phyloP scores from a whole-genome alignment of 2,888 invertebrate species.

The Acholoe squamosa region DNA sequence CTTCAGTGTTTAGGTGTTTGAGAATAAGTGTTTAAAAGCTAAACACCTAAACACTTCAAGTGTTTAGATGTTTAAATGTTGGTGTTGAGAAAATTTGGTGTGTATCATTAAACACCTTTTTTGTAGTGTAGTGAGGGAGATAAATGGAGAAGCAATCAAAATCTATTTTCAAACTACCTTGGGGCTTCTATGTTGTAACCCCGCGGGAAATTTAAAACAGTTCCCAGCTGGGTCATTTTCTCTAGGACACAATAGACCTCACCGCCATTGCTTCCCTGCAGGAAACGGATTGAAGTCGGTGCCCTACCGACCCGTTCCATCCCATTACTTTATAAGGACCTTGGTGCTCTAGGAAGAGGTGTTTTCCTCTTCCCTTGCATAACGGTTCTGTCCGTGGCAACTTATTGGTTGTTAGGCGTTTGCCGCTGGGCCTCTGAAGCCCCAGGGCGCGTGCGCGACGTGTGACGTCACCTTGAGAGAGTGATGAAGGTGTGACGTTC shows the following conservation, averaged over 20 bases:
- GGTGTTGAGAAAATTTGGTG: too few relatives aligned
- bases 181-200: background rate
- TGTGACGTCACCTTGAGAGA: background rate
- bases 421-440: conserved; percentile 25
- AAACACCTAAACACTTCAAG: too few relatives aligned
- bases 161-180: background rate
- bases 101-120: too few relatives aligned
- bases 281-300: background rate
- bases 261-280: background rate
- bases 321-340: background rate
- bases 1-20: too few relatives aligned
- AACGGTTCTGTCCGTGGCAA: background rate
- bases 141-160: background rate
- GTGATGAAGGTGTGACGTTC: conserved; percentile 2
- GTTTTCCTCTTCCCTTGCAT: conserved; percentile 18
- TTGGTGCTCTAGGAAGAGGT: background rate
- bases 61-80: too few relatives aligned
- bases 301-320: background rate
- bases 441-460: conserved; percentile 47
- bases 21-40: too few relatives aligned
- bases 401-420: conserved; percentile 5
- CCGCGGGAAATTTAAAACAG: conserved; percentile 24
- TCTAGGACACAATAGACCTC: background rate
- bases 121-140: background rate
- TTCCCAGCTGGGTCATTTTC: background rate